Evolutionary conservation across 2,797 vertebrate species (phyloP).

Genomic region (Rhabdophis nuchalis): DNA sequence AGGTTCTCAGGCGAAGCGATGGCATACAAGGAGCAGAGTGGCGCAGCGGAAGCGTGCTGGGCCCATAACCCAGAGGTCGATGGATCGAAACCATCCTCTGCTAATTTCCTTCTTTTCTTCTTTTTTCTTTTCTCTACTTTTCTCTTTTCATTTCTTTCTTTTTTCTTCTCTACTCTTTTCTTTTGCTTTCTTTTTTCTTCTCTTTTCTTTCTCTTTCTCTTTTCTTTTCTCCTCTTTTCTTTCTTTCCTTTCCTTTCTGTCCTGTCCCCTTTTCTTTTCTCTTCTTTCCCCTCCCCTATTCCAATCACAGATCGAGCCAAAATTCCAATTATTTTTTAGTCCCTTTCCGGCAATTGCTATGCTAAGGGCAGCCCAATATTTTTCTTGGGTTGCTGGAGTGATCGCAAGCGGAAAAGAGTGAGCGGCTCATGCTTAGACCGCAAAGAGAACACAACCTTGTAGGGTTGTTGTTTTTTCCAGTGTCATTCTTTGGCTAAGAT

Average conservation of each 20-base stretch:
- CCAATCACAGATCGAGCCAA: no score
- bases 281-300: no score
- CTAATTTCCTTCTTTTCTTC: neutral
- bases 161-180: no score
- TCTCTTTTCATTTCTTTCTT: no score
- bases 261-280: no score
- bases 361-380: neutral
- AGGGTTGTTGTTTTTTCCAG: no score
- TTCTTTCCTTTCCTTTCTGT: no score
- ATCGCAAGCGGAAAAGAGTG: neutral
- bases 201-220: no score
- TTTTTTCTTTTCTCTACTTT: no score
- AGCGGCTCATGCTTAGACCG: neutral
- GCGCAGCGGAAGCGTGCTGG: conserved; percentile 46
- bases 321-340: neutral
- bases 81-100: conserved; percentile 43
- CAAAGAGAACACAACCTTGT: neutral
- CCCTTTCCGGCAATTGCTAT: neutral
- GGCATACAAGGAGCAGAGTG: neutral
- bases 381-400: neutral
- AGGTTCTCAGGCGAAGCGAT: fast-evolving
- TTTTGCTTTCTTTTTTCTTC: no score
- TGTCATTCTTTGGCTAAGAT: neutral
- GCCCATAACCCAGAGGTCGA: conserved; percentile 45
- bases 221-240: no score